phyloP scores from a whole-genome alignment of 2,797 vertebrate species.

The Aeoliscus strigatus region DNA sequence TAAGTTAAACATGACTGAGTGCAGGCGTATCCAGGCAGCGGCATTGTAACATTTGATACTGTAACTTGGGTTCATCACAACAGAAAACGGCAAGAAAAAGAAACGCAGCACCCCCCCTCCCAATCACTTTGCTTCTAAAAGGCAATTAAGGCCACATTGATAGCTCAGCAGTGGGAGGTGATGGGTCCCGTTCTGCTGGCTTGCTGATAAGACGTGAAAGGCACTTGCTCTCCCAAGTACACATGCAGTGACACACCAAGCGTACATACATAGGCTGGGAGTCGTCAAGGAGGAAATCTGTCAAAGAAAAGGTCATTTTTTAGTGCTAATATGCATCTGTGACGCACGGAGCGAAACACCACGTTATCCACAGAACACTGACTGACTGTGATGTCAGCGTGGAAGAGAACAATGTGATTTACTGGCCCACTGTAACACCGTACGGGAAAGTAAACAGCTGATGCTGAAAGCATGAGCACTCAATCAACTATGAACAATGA shows the following conservation, averaged over 20 bases:
- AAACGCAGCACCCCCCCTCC: conserved; percentile 3
- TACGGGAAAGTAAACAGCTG: conserved; percentile 31
- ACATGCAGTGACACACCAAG: conserved; percentile 9
- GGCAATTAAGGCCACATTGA: conserved; percentile 69
- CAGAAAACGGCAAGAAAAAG: conserved; percentile 16
- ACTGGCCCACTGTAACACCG: conserved; percentile 13
- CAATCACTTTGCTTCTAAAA: conserved; percentile 42
- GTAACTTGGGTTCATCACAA: conserved; percentile 20
- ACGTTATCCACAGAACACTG: conserved; percentile 19
- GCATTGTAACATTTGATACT: conserved; percentile 1
- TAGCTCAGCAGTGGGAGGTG: conserved; percentile 66
- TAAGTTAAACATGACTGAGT: conserved; percentile 48
- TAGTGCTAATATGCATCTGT: conserved; percentile 36
- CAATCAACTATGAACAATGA: conserved; percentile 42
- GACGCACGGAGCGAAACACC: conserved; percentile 23
- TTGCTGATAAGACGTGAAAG: conserved; percentile 62
- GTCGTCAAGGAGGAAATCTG: conserved; percentile 48
- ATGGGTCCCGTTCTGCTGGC: conserved; percentile 50
- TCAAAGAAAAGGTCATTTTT: conserved; percentile 48
- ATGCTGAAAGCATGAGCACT: conserved; percentile 31
- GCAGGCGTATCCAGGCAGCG: conserved; percentile 21
- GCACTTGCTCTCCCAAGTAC: conserved; percentile 7
- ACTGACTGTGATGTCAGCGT: conserved; percentile 17
- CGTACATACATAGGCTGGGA: conserved; percentile 10
- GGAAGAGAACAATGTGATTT: conserved; percentile 26